Evolutionary conservation across 2,113 vertebrate genomes (phyloP).

Genomic region (Cynopterus brachyotis): DNA sequence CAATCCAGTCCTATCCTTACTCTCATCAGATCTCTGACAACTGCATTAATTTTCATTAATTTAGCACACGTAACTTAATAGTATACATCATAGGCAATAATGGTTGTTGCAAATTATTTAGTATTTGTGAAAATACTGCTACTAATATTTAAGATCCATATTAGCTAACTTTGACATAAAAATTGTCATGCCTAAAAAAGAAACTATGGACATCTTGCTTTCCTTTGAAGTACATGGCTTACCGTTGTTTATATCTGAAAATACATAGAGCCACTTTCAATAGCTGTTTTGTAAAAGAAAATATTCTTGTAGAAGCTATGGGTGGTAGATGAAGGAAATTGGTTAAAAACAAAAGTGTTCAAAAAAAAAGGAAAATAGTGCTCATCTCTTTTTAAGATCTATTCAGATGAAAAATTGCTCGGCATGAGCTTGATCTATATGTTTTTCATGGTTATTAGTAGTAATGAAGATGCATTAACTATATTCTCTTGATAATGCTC

Average conservation of each 20-base stretch:
- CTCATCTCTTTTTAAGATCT: conserved; percentile 62
- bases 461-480: conserved; percentile 74
- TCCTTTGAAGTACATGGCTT: background rate
- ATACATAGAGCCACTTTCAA: background rate
- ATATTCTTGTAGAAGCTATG: conserved; percentile 20
- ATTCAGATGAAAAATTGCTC: conserved; percentile 63
- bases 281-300: conserved; percentile 43
- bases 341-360: conserved; percentile 44
- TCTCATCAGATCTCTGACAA: background rate
- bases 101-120: background rate
- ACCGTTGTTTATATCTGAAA: background rate
- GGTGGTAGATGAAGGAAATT: background rate
- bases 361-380: conserved; percentile 28
- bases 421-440: conserved; percentile 63
- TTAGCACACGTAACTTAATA: background rate
- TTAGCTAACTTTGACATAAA: background rate
- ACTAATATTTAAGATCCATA: background rate
- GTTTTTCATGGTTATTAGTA: conserved; percentile 69
- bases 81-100: background rate
- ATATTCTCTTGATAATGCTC: conserved; percentile 65
- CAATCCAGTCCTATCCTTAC: background rate
- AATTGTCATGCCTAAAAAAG: background rate
- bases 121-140: background rate
- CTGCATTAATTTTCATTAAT: background rate
- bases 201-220: background rate